Evolutionary conservation across 2,113 vertebrate species (phyloP).

Genomic region (Coptodon bakossiorum): DNA sequence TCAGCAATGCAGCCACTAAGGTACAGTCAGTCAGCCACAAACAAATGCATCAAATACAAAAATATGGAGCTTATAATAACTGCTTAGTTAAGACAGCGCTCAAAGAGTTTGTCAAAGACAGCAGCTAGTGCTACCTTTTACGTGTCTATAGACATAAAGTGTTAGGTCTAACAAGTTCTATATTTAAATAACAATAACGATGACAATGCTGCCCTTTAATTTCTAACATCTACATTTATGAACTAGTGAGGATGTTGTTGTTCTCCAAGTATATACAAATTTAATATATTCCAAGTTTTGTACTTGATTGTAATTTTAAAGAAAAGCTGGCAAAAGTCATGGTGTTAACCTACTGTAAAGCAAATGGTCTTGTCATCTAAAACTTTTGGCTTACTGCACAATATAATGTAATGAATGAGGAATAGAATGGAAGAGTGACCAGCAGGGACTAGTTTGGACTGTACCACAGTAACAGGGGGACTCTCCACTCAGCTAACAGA

Average conservation of each 20-base stretch:
- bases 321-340: background rate
- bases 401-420: background rate
- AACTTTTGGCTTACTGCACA: background rate
- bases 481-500: background rate
- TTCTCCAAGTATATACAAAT: background rate
- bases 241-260: background rate
- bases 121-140: background rate
- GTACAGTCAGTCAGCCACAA: background rate
- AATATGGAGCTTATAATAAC: background rate
- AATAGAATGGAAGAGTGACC: background rate
- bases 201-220: background rate
- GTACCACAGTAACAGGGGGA: background rate
- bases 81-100: background rate
- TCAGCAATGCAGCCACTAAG: background rate
- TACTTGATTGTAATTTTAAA: background rate
- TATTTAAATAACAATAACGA: background rate
- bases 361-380: background rate
- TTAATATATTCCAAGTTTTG: background rate
- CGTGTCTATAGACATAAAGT: background rate
- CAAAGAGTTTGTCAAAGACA: background rate
- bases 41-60: background rate
- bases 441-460: background rate
- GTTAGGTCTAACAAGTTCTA: background rate
- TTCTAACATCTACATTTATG: background rate
- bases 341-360: background rate